Evolutionary conservation across 1,140 invertebrate genomes (phyloP), one percentile per base, ranked within the genome.

Genomic region (Theocolax elegans): DNA sequence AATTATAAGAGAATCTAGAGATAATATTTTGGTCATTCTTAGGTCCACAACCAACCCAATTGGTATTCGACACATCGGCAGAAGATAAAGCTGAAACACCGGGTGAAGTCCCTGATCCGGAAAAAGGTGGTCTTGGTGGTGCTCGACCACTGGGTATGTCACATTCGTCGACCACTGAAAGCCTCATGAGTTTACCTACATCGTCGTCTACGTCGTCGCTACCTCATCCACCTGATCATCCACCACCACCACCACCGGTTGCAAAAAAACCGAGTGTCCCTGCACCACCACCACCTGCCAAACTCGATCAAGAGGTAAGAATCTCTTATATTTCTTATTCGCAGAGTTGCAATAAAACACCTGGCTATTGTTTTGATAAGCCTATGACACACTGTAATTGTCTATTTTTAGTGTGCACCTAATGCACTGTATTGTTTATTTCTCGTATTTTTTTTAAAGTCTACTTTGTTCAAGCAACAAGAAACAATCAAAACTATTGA

Each of bases 61-160:
- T 87, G 53, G 82, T 85, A 53, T 89, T 88, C 69, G 88, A 87
- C 74, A 72, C 86, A 31, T 75, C 80, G 13, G 72, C 83, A 46
- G 89, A 89, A 78, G 91, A 92, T 67, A 91, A 91, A 80, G 81
- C 88, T 1, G 91, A 92, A 78, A 91, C 90, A 1, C 90, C 91
- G 0, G 91, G 91, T 1, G 93, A 95, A 86, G 86, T 90, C 75
- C 91, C 92, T 0, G 91, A 94, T 86, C 89, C 90, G 0, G 89
- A 90, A 9, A 86, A 90, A 62, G 89, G 88, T 51, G 93, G 93
- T 27, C 84, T 94, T 71, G 91, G 92, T 53, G 93, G 92, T 12
- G 87, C 92, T 35, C 87, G 93, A 68, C 93, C 93, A 3, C 81
- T 95, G 15, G 90, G 90, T 72, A 78, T 89, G 68, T 78, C 87